These are phyloP conservation scores for Squalus acanthias DNA, from an alignment of 2,797 vertebrate genomes.

Conservation along the genomic window DNA sequence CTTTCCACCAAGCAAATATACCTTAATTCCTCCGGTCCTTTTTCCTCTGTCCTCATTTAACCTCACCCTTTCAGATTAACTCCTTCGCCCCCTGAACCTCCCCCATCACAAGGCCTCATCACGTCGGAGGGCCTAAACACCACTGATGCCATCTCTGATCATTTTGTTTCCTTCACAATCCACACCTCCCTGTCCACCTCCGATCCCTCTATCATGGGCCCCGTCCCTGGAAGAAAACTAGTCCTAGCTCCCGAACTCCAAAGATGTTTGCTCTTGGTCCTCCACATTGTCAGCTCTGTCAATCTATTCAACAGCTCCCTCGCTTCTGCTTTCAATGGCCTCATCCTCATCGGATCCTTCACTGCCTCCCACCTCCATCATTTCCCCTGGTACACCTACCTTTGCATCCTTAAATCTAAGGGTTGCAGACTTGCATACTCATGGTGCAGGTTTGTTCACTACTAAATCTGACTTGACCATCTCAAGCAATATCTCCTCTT, in stretches of 20 bases:
- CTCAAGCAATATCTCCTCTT: background rate
- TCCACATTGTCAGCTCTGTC: background rate
- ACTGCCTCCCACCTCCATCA: too few relatives aligned
- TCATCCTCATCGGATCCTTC: background rate
- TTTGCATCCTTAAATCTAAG: background rate
- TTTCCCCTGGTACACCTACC: too few relatives aligned
- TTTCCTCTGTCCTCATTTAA: too few relatives aligned
- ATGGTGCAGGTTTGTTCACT: background rate
- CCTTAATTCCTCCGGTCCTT: too few relatives aligned
- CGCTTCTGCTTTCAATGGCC: background rate
- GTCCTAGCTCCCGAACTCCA: background rate
- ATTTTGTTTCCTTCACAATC: too few relatives aligned
- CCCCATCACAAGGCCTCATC: background rate
- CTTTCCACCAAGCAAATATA: too few relatives aligned
- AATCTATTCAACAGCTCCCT: background rate
- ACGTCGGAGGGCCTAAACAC: background rate
- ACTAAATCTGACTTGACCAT: background rate
- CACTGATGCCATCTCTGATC: background rate
- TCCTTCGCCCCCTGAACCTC: too few relatives aligned
- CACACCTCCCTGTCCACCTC: too few relatives aligned
- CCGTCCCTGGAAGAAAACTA: background rate
- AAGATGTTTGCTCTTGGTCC: background rate
- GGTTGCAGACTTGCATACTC: background rate
- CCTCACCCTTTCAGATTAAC: too few relatives aligned
- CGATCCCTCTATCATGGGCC: too few relatives aligned